Evolutionary conservation across 2,797 vertebrate genomes (phyloP), one percentile per base, ranked within the genome.

Genomic region (Cynopterus sphinx): DNA sequence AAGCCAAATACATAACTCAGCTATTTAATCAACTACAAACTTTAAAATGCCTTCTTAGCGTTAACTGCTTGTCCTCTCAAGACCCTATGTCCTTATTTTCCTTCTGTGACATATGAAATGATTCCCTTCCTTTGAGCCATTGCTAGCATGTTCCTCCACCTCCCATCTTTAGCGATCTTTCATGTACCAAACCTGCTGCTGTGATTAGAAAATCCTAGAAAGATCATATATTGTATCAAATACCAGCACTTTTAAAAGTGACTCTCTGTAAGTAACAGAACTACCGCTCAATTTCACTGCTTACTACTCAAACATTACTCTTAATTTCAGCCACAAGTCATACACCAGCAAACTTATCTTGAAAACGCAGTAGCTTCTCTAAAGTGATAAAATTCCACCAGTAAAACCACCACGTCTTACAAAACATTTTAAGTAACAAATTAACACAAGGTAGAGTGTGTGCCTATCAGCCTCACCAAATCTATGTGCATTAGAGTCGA

Each of bases 391-490:
- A 84, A 65, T 61, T 81, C 39, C 74, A 87, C 26, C 86, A 91
- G 41, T 46, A 91, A 87, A 84, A 12, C 46, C 85, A 83, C 33
- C 24, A 36, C 28, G 59, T 71, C 68, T 89, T 53, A 77, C 39
- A 95, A 92, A 77, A 68, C 39, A 87, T 65, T 74, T 51, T 53
- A 73, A 95, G 36, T 82, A 85, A 78, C 78, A 86, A 94, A 78
- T 84, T 90, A 93, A 93, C 33, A 33, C 33, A 33, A 33, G 33
- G 33, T 33, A 33, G 33, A 33, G 33, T 33, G 33, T 33, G 33
- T 33, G 13, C 57, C 24, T 67, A 65, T 75, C 70, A 43, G 28
- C 28, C 31, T 89, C 41, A 91, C 24, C 75, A 93, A 96, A 91
- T 65, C 57, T 1, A 78, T 63, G 9, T n/a, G 24, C 63, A 31